Evolutionary conservation across 1,140 invertebrate genomes (phyloP), one percentile per base, ranked within the genome.

Genomic region (Micrasema minimum): DNA sequence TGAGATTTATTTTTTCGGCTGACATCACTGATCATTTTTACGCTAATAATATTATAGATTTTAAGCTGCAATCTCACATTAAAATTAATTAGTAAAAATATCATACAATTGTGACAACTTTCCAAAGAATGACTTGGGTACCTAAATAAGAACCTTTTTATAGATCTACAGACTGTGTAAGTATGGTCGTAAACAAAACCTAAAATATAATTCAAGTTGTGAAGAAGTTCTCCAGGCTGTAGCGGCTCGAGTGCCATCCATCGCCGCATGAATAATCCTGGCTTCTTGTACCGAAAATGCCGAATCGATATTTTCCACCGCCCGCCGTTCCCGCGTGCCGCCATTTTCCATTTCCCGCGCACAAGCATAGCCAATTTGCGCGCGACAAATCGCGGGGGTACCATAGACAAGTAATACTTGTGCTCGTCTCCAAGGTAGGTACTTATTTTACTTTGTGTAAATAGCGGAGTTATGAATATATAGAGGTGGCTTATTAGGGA

Each of bases 171-270:
- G n/a, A n/a, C n/a, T n/a, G n/a, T n/a, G n/a, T n/a, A n/a, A n/a
- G n/a, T n/a, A n/a, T n/a, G n/a, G n/a, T 31, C 7, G 26, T 31
- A 31, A n/a, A 38, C 31, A 38, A 18, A 38, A 41, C 38, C 31
- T 11, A 38, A 59, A 59, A 59, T 59, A 20, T 31, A 20, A 20
- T 57, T 38, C 9, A 37, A 41, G 11, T 38, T 10, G 31, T 38
- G 55, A 59, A 59, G 55, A 59, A 38, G 26, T 7, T 59, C 55
- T 59, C 16, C 41, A 46, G 16, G 16, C 51, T n/a, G 14, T 12
- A 31, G 26, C 51, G 12, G 22, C 12, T 65, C 46, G 61, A 50
- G 61, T 41, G 45, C 26, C 61, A 65, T 65, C 55, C 55, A 59
- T 1, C 31, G 31, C 18, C 37, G 14, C 55, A 38, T 59, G 55